Evolutionary conservation across 2,888 invertebrate genomes (phyloP).

Genomic region (Tortricodes alternella): DNA sequence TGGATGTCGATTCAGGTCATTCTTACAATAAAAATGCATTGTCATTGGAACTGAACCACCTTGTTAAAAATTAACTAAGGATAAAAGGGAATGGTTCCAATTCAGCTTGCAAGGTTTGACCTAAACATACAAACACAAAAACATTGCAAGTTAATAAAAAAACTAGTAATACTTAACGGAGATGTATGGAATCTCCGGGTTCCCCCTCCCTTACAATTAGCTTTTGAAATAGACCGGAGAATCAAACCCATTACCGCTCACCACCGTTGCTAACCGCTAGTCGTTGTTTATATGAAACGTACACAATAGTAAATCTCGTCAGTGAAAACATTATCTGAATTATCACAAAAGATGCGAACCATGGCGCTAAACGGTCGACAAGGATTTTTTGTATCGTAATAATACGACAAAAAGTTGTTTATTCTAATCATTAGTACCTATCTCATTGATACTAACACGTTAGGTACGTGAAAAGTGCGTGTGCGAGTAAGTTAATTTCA

Average conservation of each 20-base stretch:
- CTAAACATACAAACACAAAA: too few relatives aligned
- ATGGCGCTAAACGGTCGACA: constrained; percentile 8
- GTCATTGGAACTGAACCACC: too few relatives aligned
- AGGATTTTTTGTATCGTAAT: constrained; percentile 16
- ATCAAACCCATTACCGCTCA: too few relatives aligned
- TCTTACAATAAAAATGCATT: too few relatives aligned
- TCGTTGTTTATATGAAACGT: background rate
- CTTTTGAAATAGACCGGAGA: background rate
- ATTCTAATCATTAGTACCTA: background rate
- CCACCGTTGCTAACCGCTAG: background rate
- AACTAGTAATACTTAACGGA: too few relatives aligned
- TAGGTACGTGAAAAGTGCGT: background rate
- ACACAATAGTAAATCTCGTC: background rate
- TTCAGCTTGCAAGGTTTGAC: too few relatives aligned
- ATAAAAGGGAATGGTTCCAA: too few relatives aligned
- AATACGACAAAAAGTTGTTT: constrained; percentile 2
- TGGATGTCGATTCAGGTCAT: too few relatives aligned
- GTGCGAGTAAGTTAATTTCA: background rate
- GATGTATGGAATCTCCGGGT: too few relatives aligned
- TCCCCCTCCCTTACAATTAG: too few relatives aligned
- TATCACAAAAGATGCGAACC: background rate
- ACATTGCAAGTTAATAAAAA: too few relatives aligned
- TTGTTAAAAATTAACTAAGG: too few relatives aligned
- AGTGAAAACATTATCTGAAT: constrained; percentile 17
- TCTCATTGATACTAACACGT: background rate